These are phyloP conservation scores for Tamandua tetradactyla DNA, from an alignment of 2,797 vertebrate genomes.

Conservation along the genomic window DNA sequence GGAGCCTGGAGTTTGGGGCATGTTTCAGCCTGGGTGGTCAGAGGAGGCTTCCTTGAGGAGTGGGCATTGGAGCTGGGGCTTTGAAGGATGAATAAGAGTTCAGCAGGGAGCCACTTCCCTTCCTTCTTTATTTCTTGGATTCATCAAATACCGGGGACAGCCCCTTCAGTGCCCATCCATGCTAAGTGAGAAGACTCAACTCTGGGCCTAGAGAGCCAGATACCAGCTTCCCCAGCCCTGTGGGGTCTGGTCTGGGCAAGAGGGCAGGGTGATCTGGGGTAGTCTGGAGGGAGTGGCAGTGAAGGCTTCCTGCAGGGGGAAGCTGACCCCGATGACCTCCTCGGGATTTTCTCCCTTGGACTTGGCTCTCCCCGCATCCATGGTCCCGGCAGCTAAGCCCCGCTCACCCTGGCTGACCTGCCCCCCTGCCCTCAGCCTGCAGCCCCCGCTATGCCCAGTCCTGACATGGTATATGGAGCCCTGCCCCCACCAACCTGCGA, in stretches of 20 bases:
- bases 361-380: neutral
- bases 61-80: neutral
- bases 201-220: neutral
- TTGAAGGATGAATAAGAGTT: conserved; percentile 33
- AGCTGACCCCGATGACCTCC: neutral
- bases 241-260: neutral
- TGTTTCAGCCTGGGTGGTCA: neutral
- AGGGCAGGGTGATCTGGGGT: neutral
- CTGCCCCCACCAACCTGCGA: conserved; percentile 86
- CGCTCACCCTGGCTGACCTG: neutral
- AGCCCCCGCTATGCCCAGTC: conserved; percentile 83
- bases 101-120: neutral
- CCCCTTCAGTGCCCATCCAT: neutral
- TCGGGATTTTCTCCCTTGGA: neutral
- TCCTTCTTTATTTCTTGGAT: neutral
- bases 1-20: neutral
- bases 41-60: too few relatives aligned
- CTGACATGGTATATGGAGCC: conserved; percentile 87
- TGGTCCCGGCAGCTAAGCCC: neutral
- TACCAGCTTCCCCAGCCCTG: neutral
- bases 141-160: neutral
- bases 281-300: neutral
- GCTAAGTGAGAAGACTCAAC: neutral
- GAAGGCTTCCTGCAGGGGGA: neutral
- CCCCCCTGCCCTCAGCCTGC: conserved; percentile 81